Evolutionary conservation across 2,113 vertebrate genomes (phyloP).

Genomic region (Pycnonotus jocosus): DNA sequence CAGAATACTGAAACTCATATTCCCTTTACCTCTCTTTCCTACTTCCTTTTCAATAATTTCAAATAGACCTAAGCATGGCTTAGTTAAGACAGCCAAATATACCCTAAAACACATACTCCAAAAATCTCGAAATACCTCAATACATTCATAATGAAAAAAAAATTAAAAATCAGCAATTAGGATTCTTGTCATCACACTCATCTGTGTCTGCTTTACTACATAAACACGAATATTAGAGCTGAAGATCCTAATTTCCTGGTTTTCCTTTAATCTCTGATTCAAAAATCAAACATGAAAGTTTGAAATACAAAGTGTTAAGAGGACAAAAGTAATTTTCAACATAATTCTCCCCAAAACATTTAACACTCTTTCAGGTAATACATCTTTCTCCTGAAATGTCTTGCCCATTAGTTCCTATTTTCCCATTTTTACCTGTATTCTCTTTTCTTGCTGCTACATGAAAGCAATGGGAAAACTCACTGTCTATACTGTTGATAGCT

Average conservation of each 20-base stretch:
- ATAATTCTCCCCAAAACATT: not conserved
- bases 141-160: not conserved
- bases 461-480: not conserved
- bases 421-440: not conserved
- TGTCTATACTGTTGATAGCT: not conserved
- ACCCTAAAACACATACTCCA: not conserved
- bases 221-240: not conserved
- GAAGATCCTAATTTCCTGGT: not conserved
- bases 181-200: not conserved
- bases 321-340: not conserved
- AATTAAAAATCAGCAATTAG: not conserved
- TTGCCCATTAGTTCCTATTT: not conserved
- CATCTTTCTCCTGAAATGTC: not conserved
- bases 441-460: not conserved
- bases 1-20: not conserved
- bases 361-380: not conserved
- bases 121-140: not conserved
- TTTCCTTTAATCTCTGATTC: not conserved
- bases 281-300: not conserved
- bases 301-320: not conserved
- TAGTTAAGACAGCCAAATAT: not conserved
- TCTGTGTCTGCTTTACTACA: not conserved
- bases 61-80: not conserved
- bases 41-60: not conserved
- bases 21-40: not conserved